phyloP scores from a whole-genome alignment of 35 echinoderm and acorn worm species.

The Apostichopus japonicus region DNA sequence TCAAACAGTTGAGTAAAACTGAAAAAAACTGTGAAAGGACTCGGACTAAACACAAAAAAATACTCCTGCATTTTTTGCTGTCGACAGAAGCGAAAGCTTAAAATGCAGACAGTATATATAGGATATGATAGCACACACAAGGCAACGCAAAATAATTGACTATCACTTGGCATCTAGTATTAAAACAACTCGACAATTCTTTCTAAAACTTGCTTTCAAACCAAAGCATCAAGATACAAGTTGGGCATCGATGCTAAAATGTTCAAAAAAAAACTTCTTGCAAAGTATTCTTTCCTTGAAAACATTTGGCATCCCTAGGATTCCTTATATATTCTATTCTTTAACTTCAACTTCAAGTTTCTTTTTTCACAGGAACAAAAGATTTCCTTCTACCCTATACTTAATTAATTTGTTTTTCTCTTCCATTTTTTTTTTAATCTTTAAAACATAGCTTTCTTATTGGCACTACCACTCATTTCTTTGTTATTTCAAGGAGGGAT shows the following conservation, averaged over 20 bases:
- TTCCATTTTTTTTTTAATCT: not conserved
- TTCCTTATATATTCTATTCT: not conserved
- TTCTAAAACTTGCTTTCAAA: not conserved
- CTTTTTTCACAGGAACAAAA: not conserved
- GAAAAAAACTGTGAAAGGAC: too few relatives aligned
- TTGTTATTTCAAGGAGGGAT: not conserved
- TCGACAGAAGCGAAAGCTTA: too few relatives aligned
- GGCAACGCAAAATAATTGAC: too few relatives aligned
- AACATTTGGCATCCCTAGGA: not conserved
- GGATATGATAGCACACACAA: too few relatives aligned
- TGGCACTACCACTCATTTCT: not conserved
- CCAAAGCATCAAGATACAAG: conserved; percentile 30
- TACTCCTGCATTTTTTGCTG: too few relatives aligned
- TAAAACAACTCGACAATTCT: not conserved
- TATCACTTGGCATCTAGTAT: too few relatives aligned
- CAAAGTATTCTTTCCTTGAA: not conserved
- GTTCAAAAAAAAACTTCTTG: not conserved
- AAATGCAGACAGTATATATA: too few relatives aligned
- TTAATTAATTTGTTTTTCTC: not conserved
- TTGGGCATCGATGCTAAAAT: conserved; percentile 22
- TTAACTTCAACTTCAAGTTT: not conserved
- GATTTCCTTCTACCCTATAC: not conserved
- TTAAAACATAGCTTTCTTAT: not conserved
- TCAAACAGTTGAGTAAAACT: too few relatives aligned
- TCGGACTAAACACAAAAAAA: too few relatives aligned